Conservation (phyloP, 2,888 invertebrate genomes). For the Drosophila testacea region DNA sequence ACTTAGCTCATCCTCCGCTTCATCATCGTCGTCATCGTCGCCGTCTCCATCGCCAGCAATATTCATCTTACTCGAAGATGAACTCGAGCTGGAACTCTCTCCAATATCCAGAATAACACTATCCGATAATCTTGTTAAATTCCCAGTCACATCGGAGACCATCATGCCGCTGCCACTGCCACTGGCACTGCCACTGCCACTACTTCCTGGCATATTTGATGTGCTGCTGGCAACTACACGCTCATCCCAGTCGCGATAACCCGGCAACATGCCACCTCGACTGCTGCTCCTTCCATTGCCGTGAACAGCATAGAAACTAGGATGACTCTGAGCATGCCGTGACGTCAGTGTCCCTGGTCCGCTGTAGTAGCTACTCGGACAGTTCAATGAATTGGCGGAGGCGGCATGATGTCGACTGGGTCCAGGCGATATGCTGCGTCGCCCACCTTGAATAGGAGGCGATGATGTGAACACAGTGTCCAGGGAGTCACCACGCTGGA, state of each 20-base stretch:
- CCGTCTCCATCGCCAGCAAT: conserved; percentile 70
- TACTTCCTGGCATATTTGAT: not conserved
- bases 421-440: conserved; percentile 77
- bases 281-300: conserved; percentile 53
- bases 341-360: conserved; percentile 63
- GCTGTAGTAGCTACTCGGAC: conserved; percentile 62
- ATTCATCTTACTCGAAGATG: conserved; percentile 81
- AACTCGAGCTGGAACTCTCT: conserved; percentile 82
- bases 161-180: conserved; percentile 55
- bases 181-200: conserved; percentile 1
- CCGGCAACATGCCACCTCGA: conserved; percentile 29
- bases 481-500: conserved; percentile 88
- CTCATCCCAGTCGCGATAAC: conserved; percentile 68
- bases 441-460: conserved; percentile 84
- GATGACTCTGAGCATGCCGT: conserved; percentile 71
- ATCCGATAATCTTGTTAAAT: conserved; percentile 85
- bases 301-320: conserved; percentile 63
- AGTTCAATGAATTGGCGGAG: conserved; percentile 69
- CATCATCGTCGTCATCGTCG: conserved; percentile 74
- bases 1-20: conserved; percentile 65
- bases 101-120: conserved; percentile 84
- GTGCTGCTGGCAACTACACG: conserved; percentile 20
- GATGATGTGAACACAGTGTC: conserved; percentile 89
- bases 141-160: conserved; percentile 84
- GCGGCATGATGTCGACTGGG: conserved; percentile 70